These are phyloP conservation scores for Acleris holmiana DNA, from an alignment of 2,888 invertebrate species.

Conservation along the genomic window DNA sequence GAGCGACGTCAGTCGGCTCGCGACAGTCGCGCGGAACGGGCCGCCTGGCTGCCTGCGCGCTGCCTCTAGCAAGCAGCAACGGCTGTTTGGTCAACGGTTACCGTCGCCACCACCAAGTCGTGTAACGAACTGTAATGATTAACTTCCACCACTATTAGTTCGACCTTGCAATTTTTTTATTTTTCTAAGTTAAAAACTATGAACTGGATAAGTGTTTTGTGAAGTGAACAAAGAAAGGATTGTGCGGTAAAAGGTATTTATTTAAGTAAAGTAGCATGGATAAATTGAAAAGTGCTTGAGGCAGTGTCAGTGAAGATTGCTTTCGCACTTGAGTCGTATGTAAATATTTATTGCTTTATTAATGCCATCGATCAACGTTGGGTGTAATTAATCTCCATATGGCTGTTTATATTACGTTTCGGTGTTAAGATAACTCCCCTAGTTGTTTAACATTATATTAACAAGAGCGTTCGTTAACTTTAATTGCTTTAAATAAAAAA, in stretches of 20 bases:
- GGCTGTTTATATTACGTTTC: conserved; percentile 31
- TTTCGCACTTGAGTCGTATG: conserved; percentile 29
- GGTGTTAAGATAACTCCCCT: conserved; percentile 5
- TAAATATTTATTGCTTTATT: conserved; percentile 32
- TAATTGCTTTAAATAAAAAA: no score
- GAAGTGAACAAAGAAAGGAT: conserved; percentile 79
- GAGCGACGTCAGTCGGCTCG: conserved; percentile 79
- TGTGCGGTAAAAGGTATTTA: conserved; percentile 68
- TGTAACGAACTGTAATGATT: conserved; percentile 45
- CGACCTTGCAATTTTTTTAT: conserved; percentile 15
- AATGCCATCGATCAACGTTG: conserved; percentile 29
- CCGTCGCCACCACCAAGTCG: conserved; percentile 53
- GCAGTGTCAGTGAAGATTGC: conserved; percentile 11
- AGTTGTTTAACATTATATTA: conserved; percentile 4
- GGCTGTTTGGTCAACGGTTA: conserved; percentile 57
- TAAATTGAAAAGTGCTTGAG: neutral
- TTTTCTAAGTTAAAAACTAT: conserved; percentile 36
- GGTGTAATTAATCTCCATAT: conserved; percentile 35
- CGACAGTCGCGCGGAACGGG: conserved; percentile 69
- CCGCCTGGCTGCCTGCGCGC: conserved; percentile 57
- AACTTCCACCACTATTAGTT: conserved; percentile 23
- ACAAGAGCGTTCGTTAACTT: no score
- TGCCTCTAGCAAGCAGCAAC: conserved; percentile 65
- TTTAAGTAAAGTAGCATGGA: conserved; percentile 22
- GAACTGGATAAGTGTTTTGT: conserved; percentile 64